These are phyloP conservation scores for Boleophthalmus pectinirostris DNA, from an alignment of 2,113 vertebrate genomes.

Conservation along the genomic window DNA sequence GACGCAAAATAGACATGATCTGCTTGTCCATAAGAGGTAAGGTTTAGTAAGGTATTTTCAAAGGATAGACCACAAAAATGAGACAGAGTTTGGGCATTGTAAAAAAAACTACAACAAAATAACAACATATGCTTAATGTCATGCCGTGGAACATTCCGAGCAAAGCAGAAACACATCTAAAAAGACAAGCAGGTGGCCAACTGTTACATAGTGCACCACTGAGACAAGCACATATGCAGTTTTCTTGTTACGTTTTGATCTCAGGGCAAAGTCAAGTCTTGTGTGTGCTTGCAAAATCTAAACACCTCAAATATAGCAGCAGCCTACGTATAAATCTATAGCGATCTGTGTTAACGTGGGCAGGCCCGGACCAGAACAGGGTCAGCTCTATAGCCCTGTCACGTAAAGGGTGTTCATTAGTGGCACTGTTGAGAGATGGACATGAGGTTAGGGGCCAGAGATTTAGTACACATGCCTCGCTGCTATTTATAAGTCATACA, in stretches of 20 bases:
- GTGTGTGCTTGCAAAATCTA: not conserved
- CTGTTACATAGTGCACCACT: not conserved
- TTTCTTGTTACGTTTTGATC: not conserved
- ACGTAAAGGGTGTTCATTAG: slow-evolving; percentile 43
- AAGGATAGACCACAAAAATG: no score
- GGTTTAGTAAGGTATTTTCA: no score
- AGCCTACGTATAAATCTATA: not conserved
- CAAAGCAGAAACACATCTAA: no score
- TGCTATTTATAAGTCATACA: slow-evolving; percentile 20
- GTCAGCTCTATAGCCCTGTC: slow-evolving; percentile 17
- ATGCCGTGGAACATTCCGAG: no score
- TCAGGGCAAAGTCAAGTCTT: not conserved
- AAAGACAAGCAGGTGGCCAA: no score
- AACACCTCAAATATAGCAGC: not conserved
- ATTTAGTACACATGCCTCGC: slow-evolving; percentile 19
- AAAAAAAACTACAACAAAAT: no score
- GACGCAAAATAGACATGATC: no score
- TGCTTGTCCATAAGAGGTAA: no score
- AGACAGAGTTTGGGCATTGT: no score
- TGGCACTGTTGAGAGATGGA: slow-evolving; percentile 44
- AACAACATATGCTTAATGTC: no score
- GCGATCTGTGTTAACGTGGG: not conserved
- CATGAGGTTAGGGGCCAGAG: not conserved
- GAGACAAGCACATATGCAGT: not conserved
- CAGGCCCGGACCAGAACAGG: not conserved